Evolutionary conservation across 2,888 invertebrate species (phyloP).

Genomic region (Drosophila mulleri): DNA sequence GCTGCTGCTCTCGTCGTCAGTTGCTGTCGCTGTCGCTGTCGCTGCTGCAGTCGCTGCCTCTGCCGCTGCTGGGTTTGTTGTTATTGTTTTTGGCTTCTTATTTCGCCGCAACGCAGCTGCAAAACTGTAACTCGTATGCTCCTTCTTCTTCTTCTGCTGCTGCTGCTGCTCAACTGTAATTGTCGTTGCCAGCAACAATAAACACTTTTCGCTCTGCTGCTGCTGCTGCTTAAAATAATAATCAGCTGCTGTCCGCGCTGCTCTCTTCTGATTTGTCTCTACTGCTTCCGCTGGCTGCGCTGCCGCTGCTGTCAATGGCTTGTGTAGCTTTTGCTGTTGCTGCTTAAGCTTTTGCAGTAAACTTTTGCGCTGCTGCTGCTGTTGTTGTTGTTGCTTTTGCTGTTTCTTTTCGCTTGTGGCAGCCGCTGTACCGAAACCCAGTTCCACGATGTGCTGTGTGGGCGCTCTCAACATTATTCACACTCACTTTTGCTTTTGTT

Average conservation of each 20-base stretch:
- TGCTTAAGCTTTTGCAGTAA: conserved; percentile 65
- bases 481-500: conserved; percentile 70
- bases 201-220: conserved; percentile 62
- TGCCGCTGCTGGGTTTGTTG: conserved; percentile 25
- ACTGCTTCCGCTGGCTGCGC: conserved; percentile 45
- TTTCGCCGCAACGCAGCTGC: conserved; percentile 75
- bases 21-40: conserved; percentile 39
- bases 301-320: conserved; percentile 45
- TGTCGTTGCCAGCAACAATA: conserved; percentile 55
- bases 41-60: conserved; percentile 18
- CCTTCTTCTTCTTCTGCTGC: conserved; percentile 66
- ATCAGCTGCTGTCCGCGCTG: conserved; percentile 52
- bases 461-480: conserved; percentile 86
- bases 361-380: conserved; percentile 60
- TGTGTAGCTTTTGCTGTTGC: conserved; percentile 63
- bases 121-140: conserved; percentile 66
- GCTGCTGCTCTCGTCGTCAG: conserved; percentile 61
- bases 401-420: conserved; percentile 47
- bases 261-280: conserved; percentile 55
- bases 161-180: conserved; percentile 46
- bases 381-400: conserved; percentile 35
- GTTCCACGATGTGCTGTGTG: conserved; percentile 85
- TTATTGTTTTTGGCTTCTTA: conserved; percentile 74
- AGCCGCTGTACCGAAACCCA: conserved; percentile 79
- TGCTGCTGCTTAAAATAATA: conserved; percentile 57